A percentile compares a stretch with the other conserved stretches of the same genome.
Evolutionary conservation across 2,888 invertebrate species (phyloP).

Genomic region (Synanthedon formicaeformis): DNA sequence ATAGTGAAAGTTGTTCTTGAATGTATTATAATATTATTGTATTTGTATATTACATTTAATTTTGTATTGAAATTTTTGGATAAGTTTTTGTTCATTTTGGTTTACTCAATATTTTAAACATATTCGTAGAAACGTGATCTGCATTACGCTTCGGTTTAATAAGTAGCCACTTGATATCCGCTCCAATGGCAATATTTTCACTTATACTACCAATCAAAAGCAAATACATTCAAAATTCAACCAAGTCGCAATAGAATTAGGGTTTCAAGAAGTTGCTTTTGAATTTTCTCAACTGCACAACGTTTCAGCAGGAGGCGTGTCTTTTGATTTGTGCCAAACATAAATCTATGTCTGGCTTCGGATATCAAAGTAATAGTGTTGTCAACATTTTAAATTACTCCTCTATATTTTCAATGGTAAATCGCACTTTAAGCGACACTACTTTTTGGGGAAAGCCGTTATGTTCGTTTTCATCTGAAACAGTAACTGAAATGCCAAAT

Average conservation of each 20-base stretch:
- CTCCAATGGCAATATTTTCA: background rate
- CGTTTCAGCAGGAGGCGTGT: slow-evolving; percentile 12
- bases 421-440: too few relatives aligned
- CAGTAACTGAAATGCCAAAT: too few relatives aligned
- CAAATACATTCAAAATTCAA: slow-evolving; percentile 11
- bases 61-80: too few relatives aligned
- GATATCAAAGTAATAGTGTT: slow-evolving; percentile 15
- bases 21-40: too few relatives aligned
- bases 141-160: background rate
- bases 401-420: background rate
- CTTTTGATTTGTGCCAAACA: slow-evolving; percentile 27
- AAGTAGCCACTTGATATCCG: background rate
- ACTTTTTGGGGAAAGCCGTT: too few relatives aligned
- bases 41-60: too few relatives aligned
- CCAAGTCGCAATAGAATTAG: slow-evolving; percentile 3
- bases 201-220: background rate
- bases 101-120: too few relatives aligned
- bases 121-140: background rate
- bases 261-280: background rate
- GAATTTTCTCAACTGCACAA: background rate
- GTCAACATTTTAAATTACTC: slow-evolving; percentile 1
- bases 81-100: too few relatives aligned
- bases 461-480: too few relatives aligned
- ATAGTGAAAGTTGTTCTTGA: too few relatives aligned
- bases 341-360: slow-evolving; percentile 22